Evolutionary conservation across 1,140 invertebrate genomes (phyloP).

Genomic region (Muscidifurax raptorellus): DNA sequence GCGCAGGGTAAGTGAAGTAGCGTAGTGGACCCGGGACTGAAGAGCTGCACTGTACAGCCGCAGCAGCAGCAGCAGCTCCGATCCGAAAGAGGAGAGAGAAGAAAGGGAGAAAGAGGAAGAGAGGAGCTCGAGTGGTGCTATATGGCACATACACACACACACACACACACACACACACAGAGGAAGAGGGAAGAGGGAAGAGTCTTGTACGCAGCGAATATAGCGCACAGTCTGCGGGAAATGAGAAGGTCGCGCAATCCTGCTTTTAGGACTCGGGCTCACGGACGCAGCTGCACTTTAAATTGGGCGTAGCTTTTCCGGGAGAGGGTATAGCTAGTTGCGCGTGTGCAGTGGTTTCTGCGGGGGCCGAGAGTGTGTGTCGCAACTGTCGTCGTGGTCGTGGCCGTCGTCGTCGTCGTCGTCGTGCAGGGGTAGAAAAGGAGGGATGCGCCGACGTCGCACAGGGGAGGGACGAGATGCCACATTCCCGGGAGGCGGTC

Average conservation of each 20-base stretch:
- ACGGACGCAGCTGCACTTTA: conserved; percentile 15
- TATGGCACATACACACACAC: not conserved
- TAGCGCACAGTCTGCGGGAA: conserved; percentile 14
- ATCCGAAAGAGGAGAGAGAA: conserved; percentile 20
- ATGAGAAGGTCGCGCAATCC: conserved; percentile 32
- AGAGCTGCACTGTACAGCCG: not conserved
- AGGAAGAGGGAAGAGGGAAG: not conserved
- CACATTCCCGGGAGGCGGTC: conserved; percentile 67
- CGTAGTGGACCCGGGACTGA: not conserved
- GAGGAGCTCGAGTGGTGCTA: no score
- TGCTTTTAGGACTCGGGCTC: not conserved
- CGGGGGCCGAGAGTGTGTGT: conserved; percentile 19
- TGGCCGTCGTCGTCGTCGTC: not conserved
- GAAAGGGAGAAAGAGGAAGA: conserved; percentile 30
- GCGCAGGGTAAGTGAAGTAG: conserved; percentile 8
- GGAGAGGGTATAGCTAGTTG: not conserved
- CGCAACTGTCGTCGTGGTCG: conserved; percentile 24
- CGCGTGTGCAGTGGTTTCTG: not conserved
- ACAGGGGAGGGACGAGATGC: conserved; percentile 55
- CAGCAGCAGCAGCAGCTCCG: not conserved
- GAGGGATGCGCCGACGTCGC: conserved; percentile 35
- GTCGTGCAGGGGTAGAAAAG: conserved; percentile 34
- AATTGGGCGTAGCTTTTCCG: conserved; percentile 39
- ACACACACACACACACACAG: not conserved
- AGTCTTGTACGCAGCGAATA: not conserved